These are phyloP conservation scores for Acanthosoma haemorrhoidale DNA, from an alignment of 2,888 invertebrate species.

Conservation along the genomic window DNA sequence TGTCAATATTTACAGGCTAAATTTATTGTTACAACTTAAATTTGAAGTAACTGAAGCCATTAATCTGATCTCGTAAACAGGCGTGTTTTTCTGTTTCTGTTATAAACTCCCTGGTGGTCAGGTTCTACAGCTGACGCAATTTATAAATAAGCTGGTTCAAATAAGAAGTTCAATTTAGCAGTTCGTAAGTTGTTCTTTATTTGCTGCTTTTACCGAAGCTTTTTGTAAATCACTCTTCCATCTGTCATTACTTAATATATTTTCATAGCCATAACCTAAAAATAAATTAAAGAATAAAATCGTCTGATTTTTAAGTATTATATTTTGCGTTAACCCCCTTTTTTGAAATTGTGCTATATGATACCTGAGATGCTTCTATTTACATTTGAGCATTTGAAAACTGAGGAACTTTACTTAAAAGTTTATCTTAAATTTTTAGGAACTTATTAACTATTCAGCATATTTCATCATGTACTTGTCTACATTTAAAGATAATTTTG, in stretches of 20 bases:
- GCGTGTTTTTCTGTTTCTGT: slow-evolving; percentile 14
- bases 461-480: too few species aligned
- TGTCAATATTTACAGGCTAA: not conserved
- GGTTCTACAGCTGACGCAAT: slow-evolving; percentile 25
- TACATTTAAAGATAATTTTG: too few species aligned
- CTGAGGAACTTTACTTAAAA: too few species aligned
- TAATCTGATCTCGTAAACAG: slow-evolving; percentile 10
- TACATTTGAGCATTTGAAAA: too few species aligned
- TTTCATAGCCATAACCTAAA: not conserved
- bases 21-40: not conserved
- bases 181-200: slow-evolving; percentile 14
- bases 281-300: too few species aligned
- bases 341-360: too few species aligned
- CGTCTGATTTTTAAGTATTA: too few species aligned
- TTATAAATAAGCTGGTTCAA: slow-evolving; percentile 29
- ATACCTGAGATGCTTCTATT: too few species aligned
- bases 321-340: too few species aligned
- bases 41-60: slow-evolving; percentile 11
- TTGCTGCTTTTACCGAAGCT: not conserved
- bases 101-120: too few species aligned
- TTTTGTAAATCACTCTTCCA: not conserved
- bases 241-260: not conserved
- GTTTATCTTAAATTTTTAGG: too few species aligned
- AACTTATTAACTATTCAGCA: too few species aligned
- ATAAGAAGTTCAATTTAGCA: slow-evolving; percentile 14